Conservation (phyloP, 2,797 vertebrate genomes). For the Hypotaenidia okinawae region DNA sequence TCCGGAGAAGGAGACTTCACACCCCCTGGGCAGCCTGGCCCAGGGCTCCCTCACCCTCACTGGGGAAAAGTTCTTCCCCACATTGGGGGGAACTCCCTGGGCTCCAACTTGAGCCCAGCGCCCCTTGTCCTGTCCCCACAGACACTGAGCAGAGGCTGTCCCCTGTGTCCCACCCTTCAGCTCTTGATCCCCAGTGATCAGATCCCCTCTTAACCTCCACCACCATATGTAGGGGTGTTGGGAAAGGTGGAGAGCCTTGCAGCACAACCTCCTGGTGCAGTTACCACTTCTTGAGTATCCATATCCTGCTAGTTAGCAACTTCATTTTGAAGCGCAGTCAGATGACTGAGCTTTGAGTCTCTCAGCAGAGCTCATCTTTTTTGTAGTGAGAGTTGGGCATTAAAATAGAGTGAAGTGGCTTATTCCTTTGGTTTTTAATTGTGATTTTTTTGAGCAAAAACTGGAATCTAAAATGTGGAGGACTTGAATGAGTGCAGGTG, state of each 20-base stretch:
- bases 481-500: fast-evolving
- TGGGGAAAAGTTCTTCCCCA: too few species aligned
- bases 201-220: too few species aligned
- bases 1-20: too few species aligned
- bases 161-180: too few species aligned
- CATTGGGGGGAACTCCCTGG: too few species aligned
- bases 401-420: not conserved
- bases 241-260: not conserved
- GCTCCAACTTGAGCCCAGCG: too few species aligned
- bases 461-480: not conserved
- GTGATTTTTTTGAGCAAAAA: not conserved
- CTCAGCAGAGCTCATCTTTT: too few species aligned
- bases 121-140: too few species aligned
- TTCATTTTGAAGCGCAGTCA: not conserved
- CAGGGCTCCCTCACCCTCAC: too few species aligned
- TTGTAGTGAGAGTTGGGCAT: fast-evolving
- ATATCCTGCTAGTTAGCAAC: fast-evolving
- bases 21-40: too few species aligned
- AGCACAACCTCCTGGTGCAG: fast-evolving
- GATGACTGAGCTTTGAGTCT: not conserved
- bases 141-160: too few species aligned
- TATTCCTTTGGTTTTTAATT: not conserved
- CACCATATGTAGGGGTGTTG: not conserved
- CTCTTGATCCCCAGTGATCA: too few species aligned
- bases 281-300: fast-evolving